Evolutionary conservation across 2,888 invertebrate species (phyloP).

Genomic region (Scaptodrosophila latifasciaeformis): DNA sequence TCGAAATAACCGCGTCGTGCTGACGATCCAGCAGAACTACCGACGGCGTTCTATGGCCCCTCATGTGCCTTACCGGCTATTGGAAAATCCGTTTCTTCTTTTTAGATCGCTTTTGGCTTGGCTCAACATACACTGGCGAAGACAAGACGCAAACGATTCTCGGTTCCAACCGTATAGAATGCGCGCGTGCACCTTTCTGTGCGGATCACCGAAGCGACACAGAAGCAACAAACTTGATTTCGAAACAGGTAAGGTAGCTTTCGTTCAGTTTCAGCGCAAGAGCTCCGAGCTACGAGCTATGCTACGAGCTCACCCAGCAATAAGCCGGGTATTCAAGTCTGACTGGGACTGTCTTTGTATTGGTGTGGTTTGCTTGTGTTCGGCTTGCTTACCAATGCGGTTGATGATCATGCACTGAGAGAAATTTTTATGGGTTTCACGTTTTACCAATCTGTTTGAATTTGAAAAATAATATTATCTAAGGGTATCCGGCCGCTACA

Average conservation of each 20-base stretch:
- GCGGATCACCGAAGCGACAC: constrained; percentile 66
- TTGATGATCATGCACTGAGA: constrained; percentile 39
- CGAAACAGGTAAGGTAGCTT: constrained; percentile 63
- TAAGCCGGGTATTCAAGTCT: constrained; percentile 26
- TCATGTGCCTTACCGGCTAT: constrained; percentile 32
- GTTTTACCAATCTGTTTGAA: neutral
- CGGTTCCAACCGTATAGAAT: constrained; percentile 56
- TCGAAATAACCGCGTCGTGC: neutral
- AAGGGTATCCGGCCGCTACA: no score
- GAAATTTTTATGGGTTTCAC: neutral
- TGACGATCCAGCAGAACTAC: constrained; percentile 20
- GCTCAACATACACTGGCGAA: constrained; percentile 15
- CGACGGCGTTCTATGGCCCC: constrained; percentile 42
- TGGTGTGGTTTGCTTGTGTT: constrained; percentile 13
- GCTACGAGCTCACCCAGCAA: constrained; percentile 36
- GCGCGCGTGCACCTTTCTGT: constrained; percentile 68
- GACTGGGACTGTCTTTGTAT: constrained; percentile 7
- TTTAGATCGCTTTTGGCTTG: constrained; percentile 23
- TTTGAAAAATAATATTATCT: no score
- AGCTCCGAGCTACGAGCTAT: constrained; percentile 10
- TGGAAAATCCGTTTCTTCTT: constrained; percentile 33
- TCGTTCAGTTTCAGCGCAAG: constrained; percentile 55
- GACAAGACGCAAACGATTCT: constrained; percentile 33
- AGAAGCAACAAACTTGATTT: constrained; percentile 67
- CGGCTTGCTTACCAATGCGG: constrained; percentile 45